Conservation (phyloP, 2,113 vertebrate species). For the Hepsetus odoe region DNA sequence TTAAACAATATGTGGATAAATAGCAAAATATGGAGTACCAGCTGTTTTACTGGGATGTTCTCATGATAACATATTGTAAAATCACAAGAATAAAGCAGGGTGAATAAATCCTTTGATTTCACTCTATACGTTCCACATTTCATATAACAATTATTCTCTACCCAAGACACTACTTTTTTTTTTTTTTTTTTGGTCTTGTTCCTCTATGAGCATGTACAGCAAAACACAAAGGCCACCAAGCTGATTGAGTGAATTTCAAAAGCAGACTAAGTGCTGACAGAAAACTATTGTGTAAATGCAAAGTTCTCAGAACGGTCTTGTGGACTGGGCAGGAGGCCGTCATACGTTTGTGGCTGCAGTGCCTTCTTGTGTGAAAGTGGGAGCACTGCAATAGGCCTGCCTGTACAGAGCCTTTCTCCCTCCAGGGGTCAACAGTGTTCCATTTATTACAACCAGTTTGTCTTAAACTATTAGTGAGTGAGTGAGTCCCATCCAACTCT, state of each 20-base stretch:
- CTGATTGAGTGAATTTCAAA: background rate
- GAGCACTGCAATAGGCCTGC: background rate
- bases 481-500: background rate
- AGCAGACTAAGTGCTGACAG: background rate
- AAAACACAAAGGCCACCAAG: too few species aligned
- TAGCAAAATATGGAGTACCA: too few species aligned
- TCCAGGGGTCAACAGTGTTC: conserved; percentile 30
- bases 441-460: conserved; percentile 30
- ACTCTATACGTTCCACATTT: too few species aligned
- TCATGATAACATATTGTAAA: too few species aligned
- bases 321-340: background rate
- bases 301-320: background rate
- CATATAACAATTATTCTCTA: too few species aligned
- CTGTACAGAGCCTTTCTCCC: background rate
- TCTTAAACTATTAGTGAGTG: conserved; percentile 7
- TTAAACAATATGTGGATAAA: too few species aligned
- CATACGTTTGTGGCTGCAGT: background rate
- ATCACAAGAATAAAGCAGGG: too few species aligned
- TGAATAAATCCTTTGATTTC: too few species aligned
- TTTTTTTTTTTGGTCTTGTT: too few species aligned
- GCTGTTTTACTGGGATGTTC: too few species aligned
- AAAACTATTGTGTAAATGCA: background rate
- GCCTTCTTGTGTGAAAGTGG: background rate
- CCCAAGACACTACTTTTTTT: too few species aligned
- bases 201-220: too few species aligned